Percentiles rank a stretch among this genome's conserved stretches.
Conservation (phyloP, 2,888 invertebrate genomes). For the Melanotus villosus region DNA sequence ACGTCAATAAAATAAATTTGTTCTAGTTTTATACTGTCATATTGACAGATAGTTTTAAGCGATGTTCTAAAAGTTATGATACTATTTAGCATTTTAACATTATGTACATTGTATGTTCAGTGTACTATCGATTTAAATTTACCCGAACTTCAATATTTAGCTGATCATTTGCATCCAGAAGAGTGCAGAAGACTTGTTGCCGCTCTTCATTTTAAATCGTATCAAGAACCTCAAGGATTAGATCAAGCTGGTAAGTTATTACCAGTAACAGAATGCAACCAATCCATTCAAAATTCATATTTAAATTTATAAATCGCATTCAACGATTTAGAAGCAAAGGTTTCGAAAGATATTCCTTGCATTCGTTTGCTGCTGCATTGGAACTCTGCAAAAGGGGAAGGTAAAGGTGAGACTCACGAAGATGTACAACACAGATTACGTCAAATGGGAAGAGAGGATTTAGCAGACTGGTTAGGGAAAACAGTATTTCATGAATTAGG, state of each 20-base stretch:
- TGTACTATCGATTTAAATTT: conserved; percentile 64
- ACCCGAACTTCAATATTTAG: conserved; percentile 70
- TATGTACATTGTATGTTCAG: neutral
- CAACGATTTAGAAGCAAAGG: conserved; percentile 62
- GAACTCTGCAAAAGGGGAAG: conserved; percentile 70
- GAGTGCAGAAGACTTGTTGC: conserved; percentile 75
- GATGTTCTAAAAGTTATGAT: too few species aligned
- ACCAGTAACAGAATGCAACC: neutral
- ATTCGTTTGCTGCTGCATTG: conserved; percentile 73
- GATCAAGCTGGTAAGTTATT: conserved; percentile 66
- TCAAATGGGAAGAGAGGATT: conserved; percentile 72
- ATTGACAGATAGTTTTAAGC: too few species aligned
- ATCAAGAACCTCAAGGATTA: conserved; percentile 67
- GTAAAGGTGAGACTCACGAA: conserved; percentile 73
- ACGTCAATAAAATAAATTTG: too few species aligned
- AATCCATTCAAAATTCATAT: neutral
- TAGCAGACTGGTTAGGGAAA: conserved; percentile 76
- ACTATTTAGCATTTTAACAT: too few species aligned
- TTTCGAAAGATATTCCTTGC: conserved; percentile 72
- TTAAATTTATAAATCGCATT: neutral
- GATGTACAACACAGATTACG: conserved; percentile 71
- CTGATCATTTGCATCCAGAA: conserved; percentile 71
- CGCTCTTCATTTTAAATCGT: conserved; percentile 71
- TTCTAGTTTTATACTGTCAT: too few species aligned
- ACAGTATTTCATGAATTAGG: conserved; percentile 72